Evolutionary conservation across 1,140 invertebrate genomes (phyloP).

Genomic region (Drosophila oshimai): DNA sequence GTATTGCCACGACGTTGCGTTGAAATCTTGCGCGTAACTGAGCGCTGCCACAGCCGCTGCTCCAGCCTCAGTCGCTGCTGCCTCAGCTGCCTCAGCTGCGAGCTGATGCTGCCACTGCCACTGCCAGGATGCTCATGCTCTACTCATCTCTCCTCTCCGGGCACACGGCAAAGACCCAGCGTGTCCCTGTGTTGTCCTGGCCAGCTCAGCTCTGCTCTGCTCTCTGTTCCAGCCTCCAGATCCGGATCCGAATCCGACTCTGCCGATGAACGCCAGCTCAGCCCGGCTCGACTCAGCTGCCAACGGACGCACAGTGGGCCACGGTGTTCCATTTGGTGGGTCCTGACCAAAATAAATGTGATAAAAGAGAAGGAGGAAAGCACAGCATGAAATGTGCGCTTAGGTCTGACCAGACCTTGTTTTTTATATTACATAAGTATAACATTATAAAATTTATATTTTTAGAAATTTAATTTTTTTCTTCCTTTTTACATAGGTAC

Average conservation of each 20-base stretch:
- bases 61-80: not conserved
- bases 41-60: conserved; percentile 8
- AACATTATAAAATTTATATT: not conserved
- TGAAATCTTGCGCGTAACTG: conserved; percentile 71
- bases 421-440: not conserved
- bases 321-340: too few relatives aligned
- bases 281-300: not conserved
- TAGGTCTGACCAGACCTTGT: too few relatives aligned
- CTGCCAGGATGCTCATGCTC: conserved; percentile 13
- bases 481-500: too few relatives aligned
- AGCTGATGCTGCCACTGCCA: not conserved
- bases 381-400: too few relatives aligned
- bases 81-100: not conserved
- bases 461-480: too few relatives aligned
- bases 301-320: not conserved
- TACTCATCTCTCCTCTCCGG: conserved; percentile 14
- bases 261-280: conserved; percentile 5
- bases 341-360: too few relatives aligned
- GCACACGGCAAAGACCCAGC: conserved; percentile 40
- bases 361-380: not conserved
- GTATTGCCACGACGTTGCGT: conserved; percentile 67
- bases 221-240: conserved; percentile 34
- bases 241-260: conserved; percentile 31
- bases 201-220: conserved; percentile 18
- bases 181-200: conserved; percentile 38